Percentiles rank a stretch among this genome's conserved stretches.
Evolutionary conservation across 2,888 invertebrate genomes (phyloP).

Genomic region (Microctonus hyperodae): DNA sequence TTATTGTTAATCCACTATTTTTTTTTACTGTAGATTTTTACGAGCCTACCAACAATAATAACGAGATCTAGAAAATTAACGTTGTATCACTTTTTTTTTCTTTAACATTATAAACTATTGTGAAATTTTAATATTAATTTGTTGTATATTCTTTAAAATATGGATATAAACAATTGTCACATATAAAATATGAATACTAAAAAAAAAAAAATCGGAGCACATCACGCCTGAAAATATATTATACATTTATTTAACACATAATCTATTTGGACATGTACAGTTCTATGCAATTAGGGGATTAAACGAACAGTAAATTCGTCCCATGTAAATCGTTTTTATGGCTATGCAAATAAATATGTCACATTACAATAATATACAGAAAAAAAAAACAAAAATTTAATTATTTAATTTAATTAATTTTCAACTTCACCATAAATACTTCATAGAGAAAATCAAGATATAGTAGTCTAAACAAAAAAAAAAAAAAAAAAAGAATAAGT

Average conservation of each 20-base stretch:
- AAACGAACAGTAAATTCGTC: slow-evolving; percentile 24
- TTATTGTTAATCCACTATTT: neutral
- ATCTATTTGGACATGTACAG: neutral
- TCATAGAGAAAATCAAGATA: no score
- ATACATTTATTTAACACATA: neutral
- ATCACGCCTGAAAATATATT: neutral
- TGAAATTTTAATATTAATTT: slow-evolving; percentile 31
- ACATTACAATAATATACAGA: slow-evolving; percentile 54
- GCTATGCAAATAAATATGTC: slow-evolving; percentile 58
- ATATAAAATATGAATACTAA: neutral
- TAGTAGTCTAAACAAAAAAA: no score
- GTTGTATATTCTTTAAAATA: slow-evolving; percentile 36
- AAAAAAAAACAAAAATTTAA: slow-evolving; percentile 32
- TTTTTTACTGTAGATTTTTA: neutral
- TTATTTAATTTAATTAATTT: no score
- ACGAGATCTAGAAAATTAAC: neutral
- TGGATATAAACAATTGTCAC: slow-evolving; percentile 27
- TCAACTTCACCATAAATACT: no score
- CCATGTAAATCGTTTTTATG: slow-evolving; percentile 63
- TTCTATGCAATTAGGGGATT: neutral
- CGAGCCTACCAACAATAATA: neutral
- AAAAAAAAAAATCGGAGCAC: neutral
- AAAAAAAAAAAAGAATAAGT: no score
- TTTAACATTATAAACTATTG: slow-evolving; percentile 29
- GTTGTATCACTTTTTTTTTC: slow-evolving; percentile 20